These are phyloP conservation scores for Halcyon badia DNA, from an alignment of 2,797 vertebrate species.

Conservation along the genomic window DNA sequence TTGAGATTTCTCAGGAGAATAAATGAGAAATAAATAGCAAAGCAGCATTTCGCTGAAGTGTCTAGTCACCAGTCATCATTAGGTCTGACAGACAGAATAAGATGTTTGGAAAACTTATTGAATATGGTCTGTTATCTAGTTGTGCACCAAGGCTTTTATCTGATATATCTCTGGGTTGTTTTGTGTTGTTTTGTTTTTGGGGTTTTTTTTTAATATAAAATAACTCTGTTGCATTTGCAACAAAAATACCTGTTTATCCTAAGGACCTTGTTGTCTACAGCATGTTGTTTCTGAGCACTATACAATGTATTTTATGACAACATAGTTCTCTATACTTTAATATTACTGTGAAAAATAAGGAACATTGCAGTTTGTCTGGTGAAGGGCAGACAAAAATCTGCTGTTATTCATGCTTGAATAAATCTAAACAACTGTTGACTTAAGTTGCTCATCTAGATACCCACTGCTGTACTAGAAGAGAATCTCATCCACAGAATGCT, in stretches of 20 bases:
- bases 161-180: not conserved
- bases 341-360: constrained; percentile 42
- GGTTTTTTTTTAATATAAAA: not conserved
- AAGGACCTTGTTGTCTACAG: constrained; percentile 27
- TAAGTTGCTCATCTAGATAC: constrained; percentile 28
- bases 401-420: constrained; percentile 40
- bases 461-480: not conserved
- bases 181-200: too few relatives aligned
- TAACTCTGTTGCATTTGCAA: not conserved
- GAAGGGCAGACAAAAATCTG: constrained; percentile 65
- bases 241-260: constrained; percentile 31
- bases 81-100: constrained; percentile 78
- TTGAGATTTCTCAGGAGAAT: constrained; percentile 67
- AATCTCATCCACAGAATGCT: not conserved
- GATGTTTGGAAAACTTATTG: constrained; percentile 75
- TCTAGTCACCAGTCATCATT: constrained; percentile 78
- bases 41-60: constrained; percentile 49
- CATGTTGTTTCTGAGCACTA: not conserved
- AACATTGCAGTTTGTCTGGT: not conserved
- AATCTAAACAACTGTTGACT: constrained; percentile 50
- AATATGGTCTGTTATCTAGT: constrained; percentile 57
- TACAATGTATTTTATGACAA: constrained; percentile 18
- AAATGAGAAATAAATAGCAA: constrained; percentile 79
- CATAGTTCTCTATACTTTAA: constrained; percentile 2
- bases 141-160: constrained; percentile 59